Conservation (phyloP, 1,140 invertebrate genomes). For the Plutomurus gul region DNA sequence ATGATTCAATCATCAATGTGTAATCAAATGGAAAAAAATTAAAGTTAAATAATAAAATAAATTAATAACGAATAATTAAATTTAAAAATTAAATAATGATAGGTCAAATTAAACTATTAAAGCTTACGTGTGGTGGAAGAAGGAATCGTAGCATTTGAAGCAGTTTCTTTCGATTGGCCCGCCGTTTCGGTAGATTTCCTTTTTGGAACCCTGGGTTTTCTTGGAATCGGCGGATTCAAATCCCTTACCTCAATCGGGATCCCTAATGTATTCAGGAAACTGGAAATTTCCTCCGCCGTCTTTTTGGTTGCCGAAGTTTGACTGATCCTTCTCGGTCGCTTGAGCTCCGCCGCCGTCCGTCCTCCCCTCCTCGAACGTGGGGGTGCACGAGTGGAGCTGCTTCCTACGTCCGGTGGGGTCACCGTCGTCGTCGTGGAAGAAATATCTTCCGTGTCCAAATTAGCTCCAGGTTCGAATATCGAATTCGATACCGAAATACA, state of each 20-base stretch:
- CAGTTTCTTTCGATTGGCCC: neutral
- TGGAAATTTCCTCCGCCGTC: conserved; percentile 28
- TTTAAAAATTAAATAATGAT: too few species aligned
- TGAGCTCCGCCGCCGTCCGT: neutral
- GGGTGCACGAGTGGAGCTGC: neutral
- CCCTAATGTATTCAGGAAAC: conserved; percentile 30
- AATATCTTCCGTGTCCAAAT: too few species aligned
- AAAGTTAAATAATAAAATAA: too few species aligned
- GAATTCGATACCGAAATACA: neutral
- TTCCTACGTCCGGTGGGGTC: neutral
- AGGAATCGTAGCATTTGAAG: too few species aligned
- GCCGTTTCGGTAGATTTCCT: too few species aligned
- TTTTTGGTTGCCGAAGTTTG: neutral
- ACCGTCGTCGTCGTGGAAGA: neutral
- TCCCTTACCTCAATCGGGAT: conserved; percentile 18
- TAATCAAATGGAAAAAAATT: too few species aligned
- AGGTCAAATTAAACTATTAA: too few species aligned
- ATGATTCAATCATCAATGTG: too few species aligned
- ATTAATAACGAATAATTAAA: too few species aligned
- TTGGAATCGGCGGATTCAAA: neutral
- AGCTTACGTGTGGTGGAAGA: too few species aligned
- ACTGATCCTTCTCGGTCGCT: neutral
- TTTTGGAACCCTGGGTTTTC: neutral
- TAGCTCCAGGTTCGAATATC: neutral
- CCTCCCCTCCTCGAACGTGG: neutral